A percentile compares a stretch with the other conserved stretches of the same genome.
These are phyloP conservation scores for Saccopteryx bilineata DNA, from an alignment of 2,113 vertebrate genomes.

Conservation along the genomic window DNA sequence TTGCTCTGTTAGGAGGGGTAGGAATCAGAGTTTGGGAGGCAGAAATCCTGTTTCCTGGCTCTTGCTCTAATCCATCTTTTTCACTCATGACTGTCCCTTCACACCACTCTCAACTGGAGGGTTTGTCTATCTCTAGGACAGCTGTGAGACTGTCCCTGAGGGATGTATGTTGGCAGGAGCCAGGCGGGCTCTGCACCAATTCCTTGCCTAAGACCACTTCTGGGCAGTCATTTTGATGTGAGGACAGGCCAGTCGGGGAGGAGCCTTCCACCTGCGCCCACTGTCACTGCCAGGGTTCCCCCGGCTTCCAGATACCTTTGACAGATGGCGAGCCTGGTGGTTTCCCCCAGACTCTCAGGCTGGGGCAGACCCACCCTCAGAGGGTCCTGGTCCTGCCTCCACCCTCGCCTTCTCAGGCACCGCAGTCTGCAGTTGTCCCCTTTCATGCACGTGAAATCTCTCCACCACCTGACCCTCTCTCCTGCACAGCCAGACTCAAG, in stretches of 20 bases:
- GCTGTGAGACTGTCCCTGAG: background rate
- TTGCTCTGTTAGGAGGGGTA: background rate
- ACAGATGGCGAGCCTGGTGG: background rate
- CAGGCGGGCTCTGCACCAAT: background rate
- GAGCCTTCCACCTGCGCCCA: background rate
- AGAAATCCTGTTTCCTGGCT: background rate
- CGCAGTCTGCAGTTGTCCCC: accelerated
- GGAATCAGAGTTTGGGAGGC: background rate
- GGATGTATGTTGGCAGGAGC: background rate
- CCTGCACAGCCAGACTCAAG: background rate
- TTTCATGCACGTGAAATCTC: background rate
- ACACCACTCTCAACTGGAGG: background rate
- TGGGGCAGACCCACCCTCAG: background rate
- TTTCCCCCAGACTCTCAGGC: background rate
- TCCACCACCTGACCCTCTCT: background rate
- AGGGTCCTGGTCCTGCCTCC: background rate
- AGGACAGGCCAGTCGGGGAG: background rate
- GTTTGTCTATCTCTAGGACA: background rate
- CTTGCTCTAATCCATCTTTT: background rate
- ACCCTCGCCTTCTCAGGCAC: background rate
- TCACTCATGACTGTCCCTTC: background rate
- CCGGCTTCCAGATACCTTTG: background rate
- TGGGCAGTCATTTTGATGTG: background rate
- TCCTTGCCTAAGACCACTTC: background rate
- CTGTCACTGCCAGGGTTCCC: too few relatives aligned